Percentiles rank a stretch among this genome's conserved stretches.
These are phyloP conservation scores for Rhimphoctona megacephalus DNA, from an alignment of 2,888 invertebrate species.

Conservation along the genomic window DNA sequence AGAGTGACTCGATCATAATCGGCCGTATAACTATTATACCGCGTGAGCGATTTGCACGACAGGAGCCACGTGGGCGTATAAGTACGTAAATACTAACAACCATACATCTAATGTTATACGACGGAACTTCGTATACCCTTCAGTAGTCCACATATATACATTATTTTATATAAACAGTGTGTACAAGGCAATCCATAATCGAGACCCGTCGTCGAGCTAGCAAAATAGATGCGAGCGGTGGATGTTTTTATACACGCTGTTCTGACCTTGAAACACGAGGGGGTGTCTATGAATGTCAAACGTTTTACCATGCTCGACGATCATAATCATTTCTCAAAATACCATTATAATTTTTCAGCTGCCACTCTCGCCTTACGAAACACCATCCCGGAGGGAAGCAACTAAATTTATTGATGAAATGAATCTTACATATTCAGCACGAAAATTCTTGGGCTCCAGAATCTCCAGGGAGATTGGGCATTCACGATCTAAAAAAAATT, in stretches of 20 bases:
- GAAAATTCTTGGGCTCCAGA: not conserved
- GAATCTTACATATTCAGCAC: no score
- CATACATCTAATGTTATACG: not conserved
- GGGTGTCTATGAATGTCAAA: constrained; percentile 18
- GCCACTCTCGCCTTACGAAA: constrained; percentile 5
- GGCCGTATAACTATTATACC: constrained; percentile 37
- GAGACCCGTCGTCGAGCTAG: constrained; percentile 2
- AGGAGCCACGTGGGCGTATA: constrained; percentile 56
- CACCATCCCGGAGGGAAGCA: no score
- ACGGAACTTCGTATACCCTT: not conserved
- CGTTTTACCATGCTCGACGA: not conserved
- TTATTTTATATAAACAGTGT: constrained; percentile 4
- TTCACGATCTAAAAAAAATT: no score
- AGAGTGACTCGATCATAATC: constrained; percentile 60
- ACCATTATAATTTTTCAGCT: not conserved
- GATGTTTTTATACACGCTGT: not conserved
- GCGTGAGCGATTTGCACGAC: constrained; percentile 60
- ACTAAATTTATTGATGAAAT: no score
- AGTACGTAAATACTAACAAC: constrained; percentile 42
- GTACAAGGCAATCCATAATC: not conserved
- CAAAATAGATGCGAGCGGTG: constrained; percentile 1
- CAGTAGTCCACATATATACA: constrained; percentile 1
- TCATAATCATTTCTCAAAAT: not conserved
- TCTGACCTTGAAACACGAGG: not conserved
- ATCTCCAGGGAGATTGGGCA: no score